Evolutionary conservation across 1,140 invertebrate species (phyloP).

Genomic region (Anoplolepis gracilipes): DNA sequence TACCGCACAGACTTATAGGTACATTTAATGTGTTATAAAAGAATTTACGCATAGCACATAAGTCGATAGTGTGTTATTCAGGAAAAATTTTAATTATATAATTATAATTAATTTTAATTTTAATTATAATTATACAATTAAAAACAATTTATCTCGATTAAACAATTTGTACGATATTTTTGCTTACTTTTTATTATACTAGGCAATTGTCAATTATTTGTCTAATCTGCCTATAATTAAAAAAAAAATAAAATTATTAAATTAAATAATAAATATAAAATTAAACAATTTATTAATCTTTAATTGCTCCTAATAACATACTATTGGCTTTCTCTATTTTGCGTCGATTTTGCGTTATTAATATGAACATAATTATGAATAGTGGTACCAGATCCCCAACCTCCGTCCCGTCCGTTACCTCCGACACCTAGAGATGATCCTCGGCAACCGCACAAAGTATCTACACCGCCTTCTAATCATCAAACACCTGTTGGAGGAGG

Average conservation of each 20-base stretch:
- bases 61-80: slow-evolving; percentile 34
- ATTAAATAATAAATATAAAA: too few relatives aligned
- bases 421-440: slow-evolving; percentile 92
- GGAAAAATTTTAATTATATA: slow-evolving; percentile 26
- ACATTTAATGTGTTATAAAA: slow-evolving; percentile 28
- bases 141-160: too few relatives aligned
- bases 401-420: slow-evolving; percentile 92
- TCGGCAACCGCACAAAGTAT: slow-evolving; percentile 87
- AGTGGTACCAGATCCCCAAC: slow-evolving; percentile 88
- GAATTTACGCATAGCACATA: neutral
- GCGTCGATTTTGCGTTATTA: slow-evolving; percentile 70
- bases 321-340: neutral
- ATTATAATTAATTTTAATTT: too few relatives aligned
- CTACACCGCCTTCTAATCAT: slow-evolving; percentile 86
- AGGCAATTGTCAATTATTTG: too few relatives aligned
- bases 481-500: slow-evolving; percentile 77
- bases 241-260: too few relatives aligned
- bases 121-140: too few relatives aligned
- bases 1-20: slow-evolving; percentile 95
- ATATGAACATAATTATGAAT: slow-evolving; percentile 21
- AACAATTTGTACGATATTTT: too few relatives aligned
- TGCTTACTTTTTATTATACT: too few relatives aligned
- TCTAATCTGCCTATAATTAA: too few relatives aligned
- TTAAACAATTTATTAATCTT: too few relatives aligned
- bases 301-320: too few relatives aligned